Conservation (phyloP, 2,113 vertebrate species). For the Pterocles orientalis region DNA sequence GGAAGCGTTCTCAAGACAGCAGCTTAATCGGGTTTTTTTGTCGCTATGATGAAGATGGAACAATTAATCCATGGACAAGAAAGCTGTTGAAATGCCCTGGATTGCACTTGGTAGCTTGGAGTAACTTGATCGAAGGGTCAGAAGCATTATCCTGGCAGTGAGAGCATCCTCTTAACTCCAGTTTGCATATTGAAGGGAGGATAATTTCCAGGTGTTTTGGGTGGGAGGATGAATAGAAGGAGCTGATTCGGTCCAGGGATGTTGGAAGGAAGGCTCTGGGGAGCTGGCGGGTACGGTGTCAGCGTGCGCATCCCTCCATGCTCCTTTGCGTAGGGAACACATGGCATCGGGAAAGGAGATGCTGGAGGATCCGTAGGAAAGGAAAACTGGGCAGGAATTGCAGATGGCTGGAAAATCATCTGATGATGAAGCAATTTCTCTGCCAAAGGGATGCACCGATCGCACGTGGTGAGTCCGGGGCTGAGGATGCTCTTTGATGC, state of each 20-base stretch:
- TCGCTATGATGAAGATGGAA: background rate
- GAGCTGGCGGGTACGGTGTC: accelerated
- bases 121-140: background rate
- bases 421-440: background rate
- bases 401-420: background rate
- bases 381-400: background rate
- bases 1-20: background rate
- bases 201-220: background rate
- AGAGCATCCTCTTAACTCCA: background rate
- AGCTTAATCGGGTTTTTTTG: background rate
- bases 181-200: background rate
- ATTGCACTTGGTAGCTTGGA: background rate
- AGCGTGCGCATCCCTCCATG: accelerated
- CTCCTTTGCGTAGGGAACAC: background rate
- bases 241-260: background rate
- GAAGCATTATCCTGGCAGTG: background rate
- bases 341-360: background rate
- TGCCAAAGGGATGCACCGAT: accelerated
- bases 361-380: background rate
- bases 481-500: background rate
- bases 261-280: accelerated
- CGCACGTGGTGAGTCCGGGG: accelerated
- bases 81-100: background rate
- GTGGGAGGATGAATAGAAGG: background rate
- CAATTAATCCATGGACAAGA: background rate